A percentile compares a stretch with the other conserved stretches of the same genome.
These are phyloP conservation scores for Triplophysa bombifrons DNA, from an alignment of 2,797 vertebrate genomes.

Conservation along the genomic window DNA sequence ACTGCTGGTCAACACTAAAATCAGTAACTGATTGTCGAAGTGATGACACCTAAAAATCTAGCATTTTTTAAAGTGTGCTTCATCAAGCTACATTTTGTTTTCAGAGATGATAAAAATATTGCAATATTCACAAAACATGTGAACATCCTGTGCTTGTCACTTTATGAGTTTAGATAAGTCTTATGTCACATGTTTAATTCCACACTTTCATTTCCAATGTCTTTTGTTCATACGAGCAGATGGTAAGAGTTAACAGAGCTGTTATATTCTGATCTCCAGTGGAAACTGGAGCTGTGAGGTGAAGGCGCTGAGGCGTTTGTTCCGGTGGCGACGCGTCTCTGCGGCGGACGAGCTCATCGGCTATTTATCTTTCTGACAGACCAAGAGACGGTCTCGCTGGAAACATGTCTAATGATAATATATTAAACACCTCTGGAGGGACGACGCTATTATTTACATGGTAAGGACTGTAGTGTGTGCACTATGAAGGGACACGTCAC, in stretches of 20 bases:
- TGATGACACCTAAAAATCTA: too few species aligned
- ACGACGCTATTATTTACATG: slow-evolving; percentile 21
- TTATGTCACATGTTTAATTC: background rate
- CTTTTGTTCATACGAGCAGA: background rate
- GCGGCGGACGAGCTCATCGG: background rate
- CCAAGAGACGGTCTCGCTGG: slow-evolving; percentile 32
- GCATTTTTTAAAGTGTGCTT: too few species aligned
- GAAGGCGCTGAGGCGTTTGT: slow-evolving; percentile 32
- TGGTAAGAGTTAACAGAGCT: slow-evolving; percentile 25
- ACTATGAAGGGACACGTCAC: background rate
- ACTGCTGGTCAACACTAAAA: too few species aligned
- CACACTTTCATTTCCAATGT: background rate
- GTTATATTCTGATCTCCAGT: slow-evolving; percentile 1
- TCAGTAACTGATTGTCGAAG: too few species aligned
- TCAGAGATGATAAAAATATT: too few species aligned
- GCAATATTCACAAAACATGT: too few species aligned
- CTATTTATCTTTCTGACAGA: slow-evolving; percentile 43
- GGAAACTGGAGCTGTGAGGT: slow-evolving; percentile 10
- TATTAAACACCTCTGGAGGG: slow-evolving; percentile 27
- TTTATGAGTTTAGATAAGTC: background rate
- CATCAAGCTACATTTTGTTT: too few species aligned
- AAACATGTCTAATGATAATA: slow-evolving; percentile 32
- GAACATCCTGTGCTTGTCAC: too few species aligned
- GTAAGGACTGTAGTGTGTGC: background rate
- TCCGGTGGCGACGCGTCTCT: background rate